Conservation (phyloP, 2,113 vertebrate species). For the Vidua chalybeata region DNA sequence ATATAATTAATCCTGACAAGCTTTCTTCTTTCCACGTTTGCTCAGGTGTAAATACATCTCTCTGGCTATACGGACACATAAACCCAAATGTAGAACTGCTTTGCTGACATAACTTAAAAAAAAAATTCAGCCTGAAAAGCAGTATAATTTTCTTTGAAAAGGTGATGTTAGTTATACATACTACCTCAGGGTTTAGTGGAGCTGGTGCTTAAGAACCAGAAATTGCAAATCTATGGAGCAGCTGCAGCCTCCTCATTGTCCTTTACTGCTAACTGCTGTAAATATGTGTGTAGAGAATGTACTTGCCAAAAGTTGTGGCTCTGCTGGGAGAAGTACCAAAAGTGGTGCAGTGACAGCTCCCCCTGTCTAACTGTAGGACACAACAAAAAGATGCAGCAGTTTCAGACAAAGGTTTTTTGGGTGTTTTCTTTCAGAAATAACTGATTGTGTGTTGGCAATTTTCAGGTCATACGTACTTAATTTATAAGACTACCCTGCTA, state of each 20-base stretch:
- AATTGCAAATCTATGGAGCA: background rate
- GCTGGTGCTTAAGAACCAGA: background rate
- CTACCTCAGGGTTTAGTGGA: background rate
- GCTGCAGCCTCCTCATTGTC: background rate
- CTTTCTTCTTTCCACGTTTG: background rate
- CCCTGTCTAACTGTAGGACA: background rate
- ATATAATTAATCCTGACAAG: constrained; percentile 42
- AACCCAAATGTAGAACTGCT: background rate
- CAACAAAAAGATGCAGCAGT: background rate
- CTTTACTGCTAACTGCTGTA: background rate
- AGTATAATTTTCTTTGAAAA: background rate
- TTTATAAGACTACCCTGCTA: background rate
- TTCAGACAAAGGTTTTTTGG: background rate
- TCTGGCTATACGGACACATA: background rate
- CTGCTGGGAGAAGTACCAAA: background rate
- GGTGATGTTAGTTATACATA: background rate
- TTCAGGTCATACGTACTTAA: background rate
- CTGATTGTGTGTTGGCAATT: background rate
- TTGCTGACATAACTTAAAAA: background rate
- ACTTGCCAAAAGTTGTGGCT: background rate
- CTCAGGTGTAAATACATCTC: constrained; percentile 24
- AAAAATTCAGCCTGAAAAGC: background rate
- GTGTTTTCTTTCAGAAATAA: background rate
- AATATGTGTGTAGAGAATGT: background rate
- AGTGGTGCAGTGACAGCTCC: background rate